A percentile compares a stretch with the other conserved stretches of the same genome.
Evolutionary conservation across 2,888 invertebrate genomes (phyloP).

Genomic region (Parochlus steinenii): DNA sequence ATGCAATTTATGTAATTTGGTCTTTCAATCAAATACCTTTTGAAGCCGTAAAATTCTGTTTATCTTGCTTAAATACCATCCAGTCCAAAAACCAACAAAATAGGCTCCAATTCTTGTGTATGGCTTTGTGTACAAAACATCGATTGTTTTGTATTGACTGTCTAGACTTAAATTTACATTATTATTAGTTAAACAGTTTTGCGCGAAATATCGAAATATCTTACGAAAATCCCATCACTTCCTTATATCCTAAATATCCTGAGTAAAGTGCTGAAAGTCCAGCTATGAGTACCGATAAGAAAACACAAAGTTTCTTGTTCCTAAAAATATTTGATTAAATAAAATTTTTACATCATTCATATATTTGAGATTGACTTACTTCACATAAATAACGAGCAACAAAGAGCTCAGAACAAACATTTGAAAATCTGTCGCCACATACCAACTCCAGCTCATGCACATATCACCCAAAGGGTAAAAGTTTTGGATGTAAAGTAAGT

Average conservation of each 20-base stretch:
- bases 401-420: slow-evolving; percentile 14
- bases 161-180: slow-evolving; percentile 13
- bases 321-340: too few relatives aligned
- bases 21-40: slow-evolving; percentile 4
- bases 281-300: slow-evolving; percentile 1
- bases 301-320: slow-evolving; percentile 1
- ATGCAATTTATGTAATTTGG: background rate
- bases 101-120: slow-evolving; percentile 28
- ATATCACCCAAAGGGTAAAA: slow-evolving; percentile 16
- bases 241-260: slow-evolving; percentile 2
- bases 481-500: slow-evolving; percentile 28
- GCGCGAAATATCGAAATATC: background rate
- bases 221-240: slow-evolving; percentile 10
- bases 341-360: too few relatives aligned
- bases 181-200: background rate
- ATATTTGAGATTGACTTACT: too few relatives aligned
- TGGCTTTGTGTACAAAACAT: slow-evolving; percentile 24
- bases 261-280: background rate
- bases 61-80: slow-evolving; percentile 22
- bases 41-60: slow-evolving; percentile 17
- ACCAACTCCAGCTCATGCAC: slow-evolving; percentile 18
- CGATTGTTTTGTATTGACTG: slow-evolving; percentile 13
- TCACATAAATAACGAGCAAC: slow-evolving; percentile 13
- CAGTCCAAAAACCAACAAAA: slow-evolving; percentile 26
- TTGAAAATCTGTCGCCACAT: slow-evolving; percentile 17